Conservation (phyloP, 1,140 invertebrate species). For the Drosophila mauritiana region DNA sequence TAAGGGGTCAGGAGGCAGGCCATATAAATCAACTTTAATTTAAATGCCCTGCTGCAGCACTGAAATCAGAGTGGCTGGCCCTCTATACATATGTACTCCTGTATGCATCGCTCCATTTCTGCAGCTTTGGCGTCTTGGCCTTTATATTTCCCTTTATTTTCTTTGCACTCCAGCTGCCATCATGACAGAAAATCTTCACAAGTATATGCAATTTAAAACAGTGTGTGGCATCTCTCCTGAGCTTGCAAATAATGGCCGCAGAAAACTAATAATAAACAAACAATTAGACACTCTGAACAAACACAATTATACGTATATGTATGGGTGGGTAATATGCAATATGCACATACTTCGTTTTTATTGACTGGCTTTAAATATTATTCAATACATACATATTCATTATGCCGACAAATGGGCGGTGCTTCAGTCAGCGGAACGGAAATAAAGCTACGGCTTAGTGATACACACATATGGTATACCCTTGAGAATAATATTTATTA, state of each 20-base stretch:
- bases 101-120: not conserved
- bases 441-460: conserved; percentile 24
- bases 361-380: no score
- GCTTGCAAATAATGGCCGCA: no score
- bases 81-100: not conserved
- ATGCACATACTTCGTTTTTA: no score
- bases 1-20: conserved; percentile 2
- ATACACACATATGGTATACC: conserved; percentile 10
- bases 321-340: no score
- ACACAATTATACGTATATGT: no score
- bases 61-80: conserved; percentile 25
- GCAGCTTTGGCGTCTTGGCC: not conserved
- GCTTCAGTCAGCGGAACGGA: conserved; percentile 7
- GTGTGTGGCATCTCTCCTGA: not conserved
- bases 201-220: conserved; percentile 36
- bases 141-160: conserved; percentile 17
- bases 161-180: not conserved
- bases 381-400: no score
- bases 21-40: conserved; percentile 80
- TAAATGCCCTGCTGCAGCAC: conserved; percentile 57
- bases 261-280: no score
- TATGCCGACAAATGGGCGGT: no score
- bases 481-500: conserved; percentile 25
- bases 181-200: conserved; percentile 5
- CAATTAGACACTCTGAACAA: no score